phyloP scores from a whole-genome alignment of 2,113 vertebrate genomes.

The Scomber scombrus region DNA sequence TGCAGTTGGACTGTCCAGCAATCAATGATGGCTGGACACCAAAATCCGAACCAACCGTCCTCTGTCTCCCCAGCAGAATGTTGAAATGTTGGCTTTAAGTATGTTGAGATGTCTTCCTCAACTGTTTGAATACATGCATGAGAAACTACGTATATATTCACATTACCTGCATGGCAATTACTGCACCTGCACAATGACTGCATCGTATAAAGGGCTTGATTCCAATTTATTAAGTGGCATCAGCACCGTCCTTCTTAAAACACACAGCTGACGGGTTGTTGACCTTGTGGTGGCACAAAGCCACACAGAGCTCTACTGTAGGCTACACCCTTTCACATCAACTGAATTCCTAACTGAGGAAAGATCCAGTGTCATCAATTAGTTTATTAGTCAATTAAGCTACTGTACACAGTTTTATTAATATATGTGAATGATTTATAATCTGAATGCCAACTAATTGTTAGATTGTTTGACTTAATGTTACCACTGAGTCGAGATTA shows the following conservation, averaged over 20 bases:
- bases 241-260: constrained; percentile 24
- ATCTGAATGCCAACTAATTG: background rate
- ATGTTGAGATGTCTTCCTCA: background rate
- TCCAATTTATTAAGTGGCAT: constrained; percentile 31
- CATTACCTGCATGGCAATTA: constrained; percentile 4
- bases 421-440: background rate
- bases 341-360: constrained; percentile 3
- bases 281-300: constrained; percentile 24
- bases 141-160: background rate
- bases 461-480: too few relatives aligned
- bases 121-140: constrained; percentile 5
- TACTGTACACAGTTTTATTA: background rate
- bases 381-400: background rate
- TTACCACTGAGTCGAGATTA: too few relatives aligned
- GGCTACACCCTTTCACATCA: constrained; percentile 1
- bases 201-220: constrained; percentile 11
- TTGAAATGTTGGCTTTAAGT: background rate
- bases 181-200: constrained; percentile 7
- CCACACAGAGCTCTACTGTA: constrained; percentile 1
- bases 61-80: constrained; percentile 1
- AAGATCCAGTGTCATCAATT: background rate
- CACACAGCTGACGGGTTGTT: constrained; percentile 9
- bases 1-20: constrained; percentile 28
- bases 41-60: constrained; percentile 18
- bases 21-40: constrained; percentile 31